Evolutionary conservation across 1,140 invertebrate species (phyloP).

Genomic region (Ptiloglossa arizonensis): DNA sequence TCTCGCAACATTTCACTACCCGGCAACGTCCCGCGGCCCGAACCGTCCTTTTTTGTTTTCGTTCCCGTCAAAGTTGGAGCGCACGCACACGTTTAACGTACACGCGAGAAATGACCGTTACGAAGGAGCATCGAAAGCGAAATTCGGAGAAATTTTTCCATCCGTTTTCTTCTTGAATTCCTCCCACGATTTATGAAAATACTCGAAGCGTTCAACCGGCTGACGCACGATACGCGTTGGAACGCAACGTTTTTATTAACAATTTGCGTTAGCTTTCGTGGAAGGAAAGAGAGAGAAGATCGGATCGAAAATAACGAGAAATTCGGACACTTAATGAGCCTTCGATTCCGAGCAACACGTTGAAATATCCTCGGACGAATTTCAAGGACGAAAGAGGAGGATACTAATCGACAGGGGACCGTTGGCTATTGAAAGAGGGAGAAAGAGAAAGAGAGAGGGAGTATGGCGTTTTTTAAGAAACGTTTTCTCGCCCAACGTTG

Average conservation of each 20-base stretch:
- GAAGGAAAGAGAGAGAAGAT: too few relatives aligned
- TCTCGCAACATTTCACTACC: not conserved
- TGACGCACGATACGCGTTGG: too few relatives aligned
- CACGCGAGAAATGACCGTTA: not conserved
- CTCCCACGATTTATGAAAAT: not conserved
- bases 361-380: too few relatives aligned
- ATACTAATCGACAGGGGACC: not conserved
- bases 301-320: too few relatives aligned
- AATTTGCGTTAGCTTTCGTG: too few relatives aligned
- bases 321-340: too few relatives aligned
- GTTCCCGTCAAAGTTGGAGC: not conserved
- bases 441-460: too few relatives aligned
- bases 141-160: not conserved
- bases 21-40: not conserved
- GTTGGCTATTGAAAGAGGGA: not conserved
- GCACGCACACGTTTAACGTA: not conserved
- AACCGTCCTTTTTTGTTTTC: not conserved
- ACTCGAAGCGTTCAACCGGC: not conserved
- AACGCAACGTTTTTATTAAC: too few relatives aligned
- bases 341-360: too few relatives aligned
- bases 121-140: not conserved
- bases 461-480: not conserved
- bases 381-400: too few relatives aligned
- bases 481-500: conserved; percentile 17
- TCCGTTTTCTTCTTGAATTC: not conserved